A percentile compares a stretch with the other conserved stretches of the same genome.
These are phyloP conservation scores for Paradoxurus hermaphroditus DNA, from an alignment of 2,113 vertebrate species.

Conservation along the genomic window DNA sequence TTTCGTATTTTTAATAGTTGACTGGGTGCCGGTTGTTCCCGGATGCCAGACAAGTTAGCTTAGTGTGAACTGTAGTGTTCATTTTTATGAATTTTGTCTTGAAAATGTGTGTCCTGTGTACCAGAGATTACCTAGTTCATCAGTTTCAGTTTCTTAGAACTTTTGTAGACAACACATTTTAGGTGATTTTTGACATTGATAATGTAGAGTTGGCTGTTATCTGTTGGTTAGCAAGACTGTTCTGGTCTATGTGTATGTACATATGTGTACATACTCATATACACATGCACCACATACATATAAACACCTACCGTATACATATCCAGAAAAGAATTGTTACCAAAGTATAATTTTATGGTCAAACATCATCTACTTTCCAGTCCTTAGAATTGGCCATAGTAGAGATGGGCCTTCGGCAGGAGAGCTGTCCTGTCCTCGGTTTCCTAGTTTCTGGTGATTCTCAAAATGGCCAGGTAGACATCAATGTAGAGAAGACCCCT, in stretches of 20 bases:
- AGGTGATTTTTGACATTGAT: neutral
- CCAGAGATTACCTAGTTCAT: neutral
- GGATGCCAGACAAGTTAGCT: neutral
- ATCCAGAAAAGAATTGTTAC: neutral
- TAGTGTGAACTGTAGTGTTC: neutral
- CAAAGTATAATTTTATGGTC: neutral
- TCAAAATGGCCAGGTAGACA: neutral
- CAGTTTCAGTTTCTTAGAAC: neutral
- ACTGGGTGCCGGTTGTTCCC: slow-evolving; percentile 9
- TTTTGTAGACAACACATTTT: neutral
- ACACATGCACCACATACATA: neutral
- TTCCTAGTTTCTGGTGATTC: neutral
- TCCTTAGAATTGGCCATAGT: neutral
- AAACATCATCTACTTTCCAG: neutral
- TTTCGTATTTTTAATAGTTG: slow-evolving; percentile 22
- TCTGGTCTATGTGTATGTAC: neutral
- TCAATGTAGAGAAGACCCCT: neutral
- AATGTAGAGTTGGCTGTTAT: neutral
- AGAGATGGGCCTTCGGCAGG: neutral
- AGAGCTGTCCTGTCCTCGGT: neutral
- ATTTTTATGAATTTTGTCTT: neutral
- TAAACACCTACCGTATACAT: neutral
- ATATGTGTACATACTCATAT: neutral
- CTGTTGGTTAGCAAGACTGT: neutral
- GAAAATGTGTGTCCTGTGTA: neutral